phyloP scores from a whole-genome alignment of 2,797 vertebrate genomes.

The Echeneis naucrates region DNA sequence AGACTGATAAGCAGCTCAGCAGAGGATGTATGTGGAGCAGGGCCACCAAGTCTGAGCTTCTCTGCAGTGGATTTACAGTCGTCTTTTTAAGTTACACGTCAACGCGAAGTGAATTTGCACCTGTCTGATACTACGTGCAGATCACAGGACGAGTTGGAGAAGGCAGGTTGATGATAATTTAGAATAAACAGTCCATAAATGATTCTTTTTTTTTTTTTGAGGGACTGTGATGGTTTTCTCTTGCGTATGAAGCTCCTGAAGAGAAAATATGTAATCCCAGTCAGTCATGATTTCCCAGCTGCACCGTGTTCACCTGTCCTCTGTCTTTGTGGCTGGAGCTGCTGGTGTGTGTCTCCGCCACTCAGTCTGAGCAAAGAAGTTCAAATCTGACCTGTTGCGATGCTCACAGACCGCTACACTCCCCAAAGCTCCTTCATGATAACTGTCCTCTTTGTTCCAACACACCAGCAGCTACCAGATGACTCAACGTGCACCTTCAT shows the following conservation, averaged over 20 bases:
- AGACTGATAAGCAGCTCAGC: constrained; percentile 5
- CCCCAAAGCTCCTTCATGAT: neutral
- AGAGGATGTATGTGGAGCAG: neutral
- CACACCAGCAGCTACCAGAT: neutral
- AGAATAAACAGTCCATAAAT: neutral
- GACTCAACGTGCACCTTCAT: neutral
- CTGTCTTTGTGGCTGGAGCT: too few species aligned
- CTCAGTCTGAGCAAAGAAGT: too few species aligned
- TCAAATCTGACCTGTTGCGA: neutral
- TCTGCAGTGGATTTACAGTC: neutral
- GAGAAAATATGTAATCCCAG: neutral
- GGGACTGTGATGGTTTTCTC: neutral
- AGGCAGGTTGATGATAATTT: neutral
- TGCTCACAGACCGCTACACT: neutral
- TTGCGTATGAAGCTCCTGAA: neutral
- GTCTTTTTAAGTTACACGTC: too few species aligned
- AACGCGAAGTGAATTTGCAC: too few species aligned
- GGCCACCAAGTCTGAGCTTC: too few species aligned
- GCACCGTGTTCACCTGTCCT: too few species aligned
- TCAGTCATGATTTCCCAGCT: neutral
- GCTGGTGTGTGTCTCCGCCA: neutral
- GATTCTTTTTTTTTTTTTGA: neutral
- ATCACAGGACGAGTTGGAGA: too few species aligned
- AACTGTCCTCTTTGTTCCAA: neutral
- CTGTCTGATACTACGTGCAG: too few species aligned